phyloP scores from a whole-genome alignment of 2,888 invertebrate genomes.

The Sinopyrophorus schimmeli region DNA sequence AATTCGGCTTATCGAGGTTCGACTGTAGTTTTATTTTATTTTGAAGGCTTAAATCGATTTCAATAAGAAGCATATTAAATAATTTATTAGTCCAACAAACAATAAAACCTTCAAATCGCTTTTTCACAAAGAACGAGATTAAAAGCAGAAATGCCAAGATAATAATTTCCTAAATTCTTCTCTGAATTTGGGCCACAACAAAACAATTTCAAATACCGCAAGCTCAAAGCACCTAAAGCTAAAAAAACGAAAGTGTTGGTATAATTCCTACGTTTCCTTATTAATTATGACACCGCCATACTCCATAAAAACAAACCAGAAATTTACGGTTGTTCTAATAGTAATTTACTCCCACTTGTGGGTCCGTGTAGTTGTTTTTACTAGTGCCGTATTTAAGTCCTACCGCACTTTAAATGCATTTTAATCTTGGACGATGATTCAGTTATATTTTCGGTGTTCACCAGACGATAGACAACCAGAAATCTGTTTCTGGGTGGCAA shows the following conservation, averaged over 20 bases:
- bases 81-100: too few relatives aligned
- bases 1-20: too few relatives aligned
- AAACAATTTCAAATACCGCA: too few relatives aligned
- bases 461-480: conserved; percentile 6
- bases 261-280: conserved; percentile 7
- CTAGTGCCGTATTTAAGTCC: conserved; percentile 9
- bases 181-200: too few relatives aligned
- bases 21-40: too few relatives aligned
- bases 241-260: conserved; percentile 1
- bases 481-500: conserved; percentile 11
- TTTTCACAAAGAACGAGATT: too few relatives aligned
- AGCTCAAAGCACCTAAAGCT: too few relatives aligned
- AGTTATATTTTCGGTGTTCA: background rate
- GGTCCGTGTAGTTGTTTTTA: conserved; percentile 15
- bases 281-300: conserved; percentile 21
- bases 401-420: conserved; percentile 7
- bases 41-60: too few relatives aligned
- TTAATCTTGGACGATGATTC: conserved; percentile 8
- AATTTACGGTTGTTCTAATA: conserved; percentile 28
- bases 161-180: too few relatives aligned
- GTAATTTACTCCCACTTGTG: conserved; percentile 29
- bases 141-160: too few relatives aligned
- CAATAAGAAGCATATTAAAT: too few relatives aligned
- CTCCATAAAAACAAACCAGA: conserved; percentile 26
- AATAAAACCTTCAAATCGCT: too few relatives aligned